Base-by-base conservation (phyloP, 1,140 invertebrate genomes). In the Euborellia annulipes region DNA sequence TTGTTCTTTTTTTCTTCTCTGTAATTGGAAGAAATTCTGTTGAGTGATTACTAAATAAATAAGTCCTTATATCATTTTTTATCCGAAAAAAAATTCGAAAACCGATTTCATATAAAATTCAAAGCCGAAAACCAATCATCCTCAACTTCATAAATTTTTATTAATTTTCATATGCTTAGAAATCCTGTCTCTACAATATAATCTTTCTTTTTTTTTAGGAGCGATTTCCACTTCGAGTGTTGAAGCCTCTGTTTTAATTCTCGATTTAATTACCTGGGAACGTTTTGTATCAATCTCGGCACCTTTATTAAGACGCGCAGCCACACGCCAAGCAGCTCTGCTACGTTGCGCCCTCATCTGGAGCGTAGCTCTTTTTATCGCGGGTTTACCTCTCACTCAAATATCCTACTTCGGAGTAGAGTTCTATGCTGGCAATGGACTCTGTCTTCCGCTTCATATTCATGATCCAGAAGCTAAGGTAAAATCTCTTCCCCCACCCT, bases 161-260 rank as follows among this genome's bases (percentile, higher is more conserved):
- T n/a, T n/a, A n/a, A n/a, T n/a, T n/a, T n/a, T n/a, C n/a, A n/a
- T n/a, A n/a, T n/a, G n/a, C n/a, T n/a, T n/a, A n/a, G n/a, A n/a
- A n/a, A n/a, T n/a, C n/a, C n/a, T n/a, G n/a, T n/a, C n/a, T n/a
- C n/a, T n/a, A n/a, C n/a, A n/a, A n/a, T n/a, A n/a, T n/a, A n/a
- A n/a, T n/a, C n/a, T n/a, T n/a, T n/a, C n/a, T n/a, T 6, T 27
- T 6, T 27, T 27, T 27, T 27, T 27, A 62, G 78, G 78, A 11
- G 75, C 79, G 51, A 58, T 80, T 30, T 75, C 73, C 51, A 81
- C 77, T 14, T 67, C 78, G 41, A 78, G 75, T 39, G 77, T 73
- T 50, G 74, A 79, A 57, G 64, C 74, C 6, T 76, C 74, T 1
- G 76, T 78, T 16, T 58, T 78, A 32, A 71, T 78, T 2, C 62